These are phyloP conservation scores for Hirtodrosophila histrioides DNA, from an alignment of 2,888 invertebrate genomes.

Conservation along the genomic window DNA sequence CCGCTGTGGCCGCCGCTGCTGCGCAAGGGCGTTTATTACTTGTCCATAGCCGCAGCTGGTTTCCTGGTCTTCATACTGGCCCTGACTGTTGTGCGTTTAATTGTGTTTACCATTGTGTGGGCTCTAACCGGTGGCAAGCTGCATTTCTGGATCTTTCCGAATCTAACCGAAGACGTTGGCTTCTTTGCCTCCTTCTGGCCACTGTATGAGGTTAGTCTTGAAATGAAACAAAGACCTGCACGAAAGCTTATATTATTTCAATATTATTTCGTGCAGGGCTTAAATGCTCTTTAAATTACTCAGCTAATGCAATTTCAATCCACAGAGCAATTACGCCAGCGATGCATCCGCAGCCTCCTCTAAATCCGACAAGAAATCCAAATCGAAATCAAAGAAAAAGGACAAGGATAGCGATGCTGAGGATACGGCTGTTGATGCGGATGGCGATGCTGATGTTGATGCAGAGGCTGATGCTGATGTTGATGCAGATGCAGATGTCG, in stretches of 20 bases:
- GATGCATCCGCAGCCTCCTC: slow-evolving; percentile 84
- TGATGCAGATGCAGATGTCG: slow-evolving; percentile 84
- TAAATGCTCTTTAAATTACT: neutral
- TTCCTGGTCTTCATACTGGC: slow-evolving; percentile 97
- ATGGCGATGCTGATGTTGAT: slow-evolving; percentile 86
- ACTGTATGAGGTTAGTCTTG: slow-evolving; percentile 90
- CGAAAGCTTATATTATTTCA: neutral
- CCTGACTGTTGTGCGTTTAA: slow-evolving; percentile 93
- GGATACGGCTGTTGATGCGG: slow-evolving; percentile 82
- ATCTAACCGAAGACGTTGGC: slow-evolving; percentile 99
- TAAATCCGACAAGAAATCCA: slow-evolving; percentile 86
- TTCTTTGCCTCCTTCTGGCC: slow-evolving; percentile 99
- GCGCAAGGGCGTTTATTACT: slow-evolving; percentile 97
- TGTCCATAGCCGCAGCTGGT: slow-evolving; percentile 96
- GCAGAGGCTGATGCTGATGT: slow-evolving; percentile 88
- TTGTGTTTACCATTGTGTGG: slow-evolving; percentile 97
- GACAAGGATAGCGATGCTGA: slow-evolving; percentile 93
- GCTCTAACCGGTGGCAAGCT: slow-evolving; percentile 93
- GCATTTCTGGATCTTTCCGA: slow-evolving; percentile 99
- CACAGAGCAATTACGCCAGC: slow-evolving; percentile 90
- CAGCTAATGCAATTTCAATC: neutral
- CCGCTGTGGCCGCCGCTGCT: slow-evolving; percentile 99
- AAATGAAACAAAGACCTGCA: too few species aligned
- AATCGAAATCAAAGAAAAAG: slow-evolving; percentile 86
- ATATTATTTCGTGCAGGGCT: too few species aligned